Base-by-base conservation (phyloP, 92 coral and sea anemone species). In the Epizoanthus illoricatus region DNA sequence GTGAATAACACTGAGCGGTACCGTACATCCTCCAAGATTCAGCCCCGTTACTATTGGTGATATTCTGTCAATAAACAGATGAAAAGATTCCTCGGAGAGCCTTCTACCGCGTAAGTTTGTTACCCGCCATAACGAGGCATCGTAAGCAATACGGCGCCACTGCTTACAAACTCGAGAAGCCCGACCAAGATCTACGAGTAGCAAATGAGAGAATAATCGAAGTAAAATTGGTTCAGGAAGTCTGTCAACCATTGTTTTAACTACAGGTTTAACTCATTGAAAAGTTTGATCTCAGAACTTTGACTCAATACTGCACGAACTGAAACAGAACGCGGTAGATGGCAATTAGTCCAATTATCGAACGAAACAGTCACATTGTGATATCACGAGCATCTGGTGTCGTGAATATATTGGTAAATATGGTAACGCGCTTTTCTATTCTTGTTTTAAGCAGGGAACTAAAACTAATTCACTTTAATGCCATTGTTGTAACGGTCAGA, bases 141-240 rank as follows among this genome's bases (percentile, higher is more conserved):
- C 96, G 69, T 61, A 87, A 0, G 96, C 91, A 2, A 92, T 69
- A 16, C 91, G 72, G 8, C 79, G 85, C 92, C 96, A 92, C 52
- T 89, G 82, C 65, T 47, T 72, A 71, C 86, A 86, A n/a, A 92
- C 93, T 42, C 41, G 11, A 6, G 92, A 87, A 54, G 70, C 88
- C 3, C 74, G 84, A 17, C 86, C 85, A 10, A 92, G 84, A 59
- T 73, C 87, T 65, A 79, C 73, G 4, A 70, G 79, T 45, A 59
- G 62, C 40, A 87, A 80, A 23, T 64, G 72, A 11, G 88, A 68
- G 69, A 92, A 92, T 55, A 92, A 76, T 61, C 72, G 72, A 2
- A 92, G 90, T 73, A 92, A 81, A 52, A 89, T 65, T 62, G 90
- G 81, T 63, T 92, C 96, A 17, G 96, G 96, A 49, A 89, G 78